Evolutionary conservation across 2,113 vertebrate species (phyloP), one percentile per base, ranked within the genome.

Genomic region (Nothoprocta pentlandii): DNA sequence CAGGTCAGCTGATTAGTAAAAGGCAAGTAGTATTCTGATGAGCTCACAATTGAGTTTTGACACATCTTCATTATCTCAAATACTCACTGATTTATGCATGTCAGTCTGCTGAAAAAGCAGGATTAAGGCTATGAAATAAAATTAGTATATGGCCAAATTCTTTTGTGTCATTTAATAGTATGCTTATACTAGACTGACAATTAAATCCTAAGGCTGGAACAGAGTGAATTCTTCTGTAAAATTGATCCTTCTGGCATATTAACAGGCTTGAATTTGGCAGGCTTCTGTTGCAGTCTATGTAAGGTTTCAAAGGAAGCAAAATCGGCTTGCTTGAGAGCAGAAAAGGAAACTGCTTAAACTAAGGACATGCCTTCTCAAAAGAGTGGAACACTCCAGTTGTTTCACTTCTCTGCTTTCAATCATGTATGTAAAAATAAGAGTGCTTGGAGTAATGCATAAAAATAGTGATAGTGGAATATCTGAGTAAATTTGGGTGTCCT

Each of bases 291-390:
- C 22, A 77, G 44, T 41, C 53, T 66, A 0, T 25, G 10, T 41
- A 82, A 80, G 41, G n/a, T 49, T 74, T 85, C 67, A 85, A 82
- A 82, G 36, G 25, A 80, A 54, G 36, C 10, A 73, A 85, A 87
- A 66, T 10, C 16, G 73, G 5, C 8, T 80, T 87, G 17, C 0
- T 0, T 69, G 16, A 30, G 17, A 68, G 68, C 21, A 64, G 34
- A 62, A 89, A 56, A 81, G 1, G 8, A 84, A 68, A 30, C 2
- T 10, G 69, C 76, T 90, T 87, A 32, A 77, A 67, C 76, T 77
- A 32, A 77, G 69, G 22, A 62, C 5, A 54, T 82, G 10, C 2
- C 13, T 8, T 77, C n/a, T 26, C 9, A 74, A 70, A 89, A 87
- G 19, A 63, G 59, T 34, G 0, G 63, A 85, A 63, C 51, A 42